These are phyloP conservation scores for Bungarus multicinctus DNA, from an alignment of 2,113 vertebrate species.

Conservation along the genomic window DNA sequence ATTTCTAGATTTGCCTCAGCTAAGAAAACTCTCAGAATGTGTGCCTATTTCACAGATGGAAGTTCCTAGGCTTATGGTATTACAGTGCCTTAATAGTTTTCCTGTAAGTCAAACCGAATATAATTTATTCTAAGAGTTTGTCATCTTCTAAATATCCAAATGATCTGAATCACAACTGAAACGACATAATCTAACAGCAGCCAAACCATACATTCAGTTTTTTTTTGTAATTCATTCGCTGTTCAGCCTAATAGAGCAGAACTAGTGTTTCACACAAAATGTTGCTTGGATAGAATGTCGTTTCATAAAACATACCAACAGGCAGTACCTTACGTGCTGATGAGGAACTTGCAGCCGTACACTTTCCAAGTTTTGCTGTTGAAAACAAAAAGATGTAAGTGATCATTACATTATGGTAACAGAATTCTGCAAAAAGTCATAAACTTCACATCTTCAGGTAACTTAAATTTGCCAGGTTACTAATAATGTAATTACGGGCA, in stretches of 20 bases:
- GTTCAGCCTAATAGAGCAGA: neutral
- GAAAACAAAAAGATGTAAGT: slow-evolving; percentile 40
- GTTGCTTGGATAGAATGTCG: neutral
- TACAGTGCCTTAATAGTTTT: neutral
- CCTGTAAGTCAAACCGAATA: neutral
- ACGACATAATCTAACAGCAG: no score
- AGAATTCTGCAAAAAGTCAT: neutral
- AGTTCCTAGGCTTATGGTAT: neutral
- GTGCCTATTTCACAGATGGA: neutral
- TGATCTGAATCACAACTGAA: neutral
- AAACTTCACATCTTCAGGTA: neutral
- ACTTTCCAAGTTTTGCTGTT: slow-evolving; percentile 71
- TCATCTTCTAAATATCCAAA: neutral
- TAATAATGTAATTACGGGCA: neutral
- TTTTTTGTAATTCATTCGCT: neutral
- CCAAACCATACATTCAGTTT: neutral
- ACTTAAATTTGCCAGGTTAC: neutral
- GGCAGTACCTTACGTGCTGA: slow-evolving; percentile 71
- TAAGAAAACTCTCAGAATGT: neutral
- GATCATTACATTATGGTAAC: neutral
- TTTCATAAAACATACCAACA: neutral
- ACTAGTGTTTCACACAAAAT: neutral
- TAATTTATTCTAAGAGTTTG: neutral
- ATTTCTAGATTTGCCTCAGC: neutral
- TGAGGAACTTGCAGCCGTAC: slow-evolving; percentile 70